Base-by-base conservation (phyloP, 2,888 invertebrate species). In the Parnassius glacialis region DNA sequence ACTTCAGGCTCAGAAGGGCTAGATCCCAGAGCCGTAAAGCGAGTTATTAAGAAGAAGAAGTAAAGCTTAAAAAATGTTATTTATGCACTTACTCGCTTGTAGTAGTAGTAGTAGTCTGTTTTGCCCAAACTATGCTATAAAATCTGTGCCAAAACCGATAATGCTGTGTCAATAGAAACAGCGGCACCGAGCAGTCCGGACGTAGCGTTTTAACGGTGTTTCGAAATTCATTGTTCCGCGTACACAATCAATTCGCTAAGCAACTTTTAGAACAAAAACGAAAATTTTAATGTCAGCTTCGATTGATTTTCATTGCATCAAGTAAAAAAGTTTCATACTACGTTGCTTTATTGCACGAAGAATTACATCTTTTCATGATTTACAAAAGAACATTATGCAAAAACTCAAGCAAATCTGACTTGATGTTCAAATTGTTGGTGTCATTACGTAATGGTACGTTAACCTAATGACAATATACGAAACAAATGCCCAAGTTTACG, bases 231-330 rank as follows among this genome's bases (percentile, higher is more conserved):
- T 16, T 51, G 55, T 61, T 61, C 55, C 60, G 60, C 60, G 45
- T 51, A 55, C 60, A 51, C 44, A 55, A 51, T 51, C 60, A 61
- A 61, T 61, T 61, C 55, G 60, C 16, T 45, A 61, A 55, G 55
- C 60, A 44, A 12, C 3, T 12, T 50, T 44, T 25, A 34, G 34
- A 34, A 25, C 55, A 50, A 61, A 61, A 61, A 55, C 13, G 10
- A n/a, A 3, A 47, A 52, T 57, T 61, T 57, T 52, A 61, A 52
- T 61, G 52, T 57, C 52, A 41, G 42, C 57, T 42, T 20, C 20
- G 50, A 62, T 62, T 48, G 25, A 53, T 53, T 57, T n/a, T 25
- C 16, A 16, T 47, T 52, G 57, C 52, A 12, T 52, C 43, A 48
- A 53, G 12, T 50, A 34, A 12, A 51, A 42, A 52, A 45, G 55